Evolutionary conservation across 2,797 vertebrate species (phyloP).

Genomic region (Sphenodon punctatus): DNA sequence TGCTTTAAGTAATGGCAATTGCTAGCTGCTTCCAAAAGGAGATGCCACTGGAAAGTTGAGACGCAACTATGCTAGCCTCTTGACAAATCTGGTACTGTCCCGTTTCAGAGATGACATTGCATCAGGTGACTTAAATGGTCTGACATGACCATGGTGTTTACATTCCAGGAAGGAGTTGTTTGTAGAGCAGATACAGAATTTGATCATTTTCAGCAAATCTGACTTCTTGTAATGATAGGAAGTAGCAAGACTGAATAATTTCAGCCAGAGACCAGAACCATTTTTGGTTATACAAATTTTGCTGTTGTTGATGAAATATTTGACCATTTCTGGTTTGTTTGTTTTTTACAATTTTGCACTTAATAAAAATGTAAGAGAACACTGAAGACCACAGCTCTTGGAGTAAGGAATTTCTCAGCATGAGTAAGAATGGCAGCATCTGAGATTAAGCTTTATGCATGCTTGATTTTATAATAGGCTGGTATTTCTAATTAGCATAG

Average conservation of each 20-base stretch:
- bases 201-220: no score
- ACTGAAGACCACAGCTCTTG: rapidly evolving
- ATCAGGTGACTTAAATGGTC: neutral
- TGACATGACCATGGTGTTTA: neutral
- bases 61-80: neutral
- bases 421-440: neutral
- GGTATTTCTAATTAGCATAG: neutral
- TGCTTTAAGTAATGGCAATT: neutral
- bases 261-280: neutral
- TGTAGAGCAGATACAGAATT: neutral
- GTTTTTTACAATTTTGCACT: neutral
- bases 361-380: no score
- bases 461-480: neutral
- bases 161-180: neutral
- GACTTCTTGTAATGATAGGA: no score
- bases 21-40: neutral
- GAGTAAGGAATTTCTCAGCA: neutral
- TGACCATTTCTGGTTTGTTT: neutral
- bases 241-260: neutral
- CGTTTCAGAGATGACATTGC: neutral
- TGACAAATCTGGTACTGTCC: neutral
- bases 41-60: neutral
- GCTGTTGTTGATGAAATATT: no score
- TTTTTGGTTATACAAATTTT: neutral
- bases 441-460: neutral